Evolutionary conservation across 2,113 vertebrate species (phyloP).

Genomic region (Oreochromis niloticus): DNA sequence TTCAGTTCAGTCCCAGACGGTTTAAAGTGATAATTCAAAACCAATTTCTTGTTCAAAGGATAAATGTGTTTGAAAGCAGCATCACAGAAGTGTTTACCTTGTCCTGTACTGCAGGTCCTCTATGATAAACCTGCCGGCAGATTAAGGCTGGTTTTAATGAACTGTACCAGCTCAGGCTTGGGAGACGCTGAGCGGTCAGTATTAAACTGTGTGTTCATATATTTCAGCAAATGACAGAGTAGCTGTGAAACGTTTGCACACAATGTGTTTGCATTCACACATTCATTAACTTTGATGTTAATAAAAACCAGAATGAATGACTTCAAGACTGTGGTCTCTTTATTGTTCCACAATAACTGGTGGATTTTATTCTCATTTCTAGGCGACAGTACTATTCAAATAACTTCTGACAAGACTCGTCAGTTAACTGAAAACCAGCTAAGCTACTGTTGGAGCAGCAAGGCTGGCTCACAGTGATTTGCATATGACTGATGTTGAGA

Average conservation of each 20-base stretch:
- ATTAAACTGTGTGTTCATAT: not conserved
- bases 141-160: not conserved
- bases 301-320: not conserved
- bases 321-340: not conserved
- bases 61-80: not conserved
- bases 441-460: not conserved
- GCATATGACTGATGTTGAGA: not conserved
- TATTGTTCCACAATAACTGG: not conserved
- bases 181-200: not conserved
- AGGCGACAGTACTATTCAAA: accelerated
- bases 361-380: not conserved
- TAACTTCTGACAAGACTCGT: no score
- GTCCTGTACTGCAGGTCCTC: not conserved
- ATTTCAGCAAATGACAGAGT: not conserved
- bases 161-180: not conserved
- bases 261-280: accelerated
- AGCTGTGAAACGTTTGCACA: not conserved
- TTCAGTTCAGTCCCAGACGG: not conserved
- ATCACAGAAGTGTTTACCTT: not conserved
- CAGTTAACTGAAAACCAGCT: not conserved
- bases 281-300: not conserved
- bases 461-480: not conserved
- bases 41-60: not conserved
- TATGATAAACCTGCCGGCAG: not conserved
- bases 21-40: not conserved